These are phyloP conservation scores for Araneus ventricosus DNA, from an alignment of 1,140 invertebrate genomes.

Conservation along the genomic window DNA sequence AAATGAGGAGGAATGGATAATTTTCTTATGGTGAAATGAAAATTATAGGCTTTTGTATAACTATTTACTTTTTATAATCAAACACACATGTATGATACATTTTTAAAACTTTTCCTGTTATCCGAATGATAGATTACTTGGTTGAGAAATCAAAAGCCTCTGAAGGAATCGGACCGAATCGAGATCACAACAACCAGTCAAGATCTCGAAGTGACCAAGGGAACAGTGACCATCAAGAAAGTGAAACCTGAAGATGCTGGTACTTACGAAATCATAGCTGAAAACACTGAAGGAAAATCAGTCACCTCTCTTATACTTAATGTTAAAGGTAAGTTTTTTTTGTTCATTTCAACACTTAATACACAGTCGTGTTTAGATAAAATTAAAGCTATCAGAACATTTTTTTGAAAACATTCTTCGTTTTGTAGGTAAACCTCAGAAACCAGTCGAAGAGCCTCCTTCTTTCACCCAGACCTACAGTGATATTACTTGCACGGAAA, in stretches of 20 bases:
- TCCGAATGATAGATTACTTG: constrained; percentile 84
- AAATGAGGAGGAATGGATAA: too few species aligned
- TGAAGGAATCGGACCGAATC: constrained; percentile 85
- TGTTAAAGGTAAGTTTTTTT: constrained; percentile 78
- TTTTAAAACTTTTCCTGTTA: background rate
- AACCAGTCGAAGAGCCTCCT: constrained; percentile 85
- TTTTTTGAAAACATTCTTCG: background rate
- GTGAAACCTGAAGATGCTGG: constrained; percentile 91
- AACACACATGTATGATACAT: too few species aligned
- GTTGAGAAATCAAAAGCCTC: constrained; percentile 87
- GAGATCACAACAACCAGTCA: constrained; percentile 89
- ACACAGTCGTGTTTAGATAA: background rate
- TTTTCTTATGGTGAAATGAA: too few species aligned
- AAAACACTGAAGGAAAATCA: constrained; percentile 94
- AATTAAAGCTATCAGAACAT: background rate
- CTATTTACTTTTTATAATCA: background rate
- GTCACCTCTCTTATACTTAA: constrained; percentile 90
- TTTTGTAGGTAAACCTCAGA: constrained; percentile 70
- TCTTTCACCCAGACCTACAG: constrained; percentile 92
- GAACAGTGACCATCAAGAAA: constrained; percentile 88
- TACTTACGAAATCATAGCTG: constrained; percentile 91
- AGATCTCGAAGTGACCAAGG: constrained; percentile 94
- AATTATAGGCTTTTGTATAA: background rate
- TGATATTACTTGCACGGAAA: constrained; percentile 89
- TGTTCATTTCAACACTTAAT: too few species aligned